Conservation (phyloP, 1,140 invertebrate species). For the Leguminivora glycinivorella region DNA sequence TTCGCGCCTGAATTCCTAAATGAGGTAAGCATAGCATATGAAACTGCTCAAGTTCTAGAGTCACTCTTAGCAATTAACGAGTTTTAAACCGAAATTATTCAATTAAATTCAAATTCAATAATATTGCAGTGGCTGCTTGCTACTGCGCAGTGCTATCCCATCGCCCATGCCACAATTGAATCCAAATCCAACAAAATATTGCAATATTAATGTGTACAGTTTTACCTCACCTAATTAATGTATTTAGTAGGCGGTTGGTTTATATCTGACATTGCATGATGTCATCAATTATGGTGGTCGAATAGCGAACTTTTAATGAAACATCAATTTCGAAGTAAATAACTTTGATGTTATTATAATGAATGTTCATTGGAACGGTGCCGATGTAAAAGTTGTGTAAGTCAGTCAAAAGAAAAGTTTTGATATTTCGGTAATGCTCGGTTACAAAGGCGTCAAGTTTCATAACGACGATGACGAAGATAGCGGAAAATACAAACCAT, state of each 20-base stretch:
- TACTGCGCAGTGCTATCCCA: no score
- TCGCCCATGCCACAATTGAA: no score
- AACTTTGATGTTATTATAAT: slow-evolving; percentile 1
- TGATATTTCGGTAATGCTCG: not conserved
- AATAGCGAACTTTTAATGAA: not conserved
- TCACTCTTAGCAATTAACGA: no score
- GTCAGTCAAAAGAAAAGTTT: not conserved
- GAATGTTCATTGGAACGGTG: not conserved
- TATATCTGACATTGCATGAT: not conserved
- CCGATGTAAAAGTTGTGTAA: not conserved
- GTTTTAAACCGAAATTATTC: no score
- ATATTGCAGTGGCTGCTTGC: no score
- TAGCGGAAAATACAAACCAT: not conserved
- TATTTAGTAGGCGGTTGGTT: not conserved
- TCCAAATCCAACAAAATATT: no score
- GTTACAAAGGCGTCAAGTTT: not conserved
- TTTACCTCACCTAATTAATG: no score
- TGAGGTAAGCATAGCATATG: no score
- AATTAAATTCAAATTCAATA: no score
- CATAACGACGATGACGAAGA: not conserved
- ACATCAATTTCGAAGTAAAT: not conserved
- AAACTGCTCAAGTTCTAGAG: no score
- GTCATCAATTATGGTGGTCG: not conserved
- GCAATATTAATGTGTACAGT: no score
- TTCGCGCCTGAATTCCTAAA: no score